These are phyloP conservation scores for Cerastis leucographa DNA, from an alignment of 2,888 invertebrate species.

Conservation along the genomic window DNA sequence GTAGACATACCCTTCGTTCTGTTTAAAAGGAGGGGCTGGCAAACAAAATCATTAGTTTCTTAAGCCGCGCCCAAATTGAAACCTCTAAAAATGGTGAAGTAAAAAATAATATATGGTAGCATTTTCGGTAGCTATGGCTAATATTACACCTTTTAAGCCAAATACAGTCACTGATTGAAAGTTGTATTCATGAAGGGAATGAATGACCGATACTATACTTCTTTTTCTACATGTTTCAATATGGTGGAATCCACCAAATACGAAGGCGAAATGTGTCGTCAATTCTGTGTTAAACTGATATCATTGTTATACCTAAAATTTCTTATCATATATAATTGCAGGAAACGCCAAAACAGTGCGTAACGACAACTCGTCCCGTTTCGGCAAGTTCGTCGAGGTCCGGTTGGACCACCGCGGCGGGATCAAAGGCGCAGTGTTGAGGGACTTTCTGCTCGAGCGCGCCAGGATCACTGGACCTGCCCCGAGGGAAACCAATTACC, in stretches of 20 bases:
- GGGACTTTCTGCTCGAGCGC: constrained; percentile 97
- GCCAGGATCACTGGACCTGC: constrained; percentile 97
- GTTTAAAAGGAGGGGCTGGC: constrained; percentile 45
- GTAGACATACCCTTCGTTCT: constrained; percentile 48
- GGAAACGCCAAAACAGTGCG: constrained; percentile 98
- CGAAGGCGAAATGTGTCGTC: background rate
- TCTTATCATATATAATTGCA: constrained; percentile 75
- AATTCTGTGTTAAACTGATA: background rate
- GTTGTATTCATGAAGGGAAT: background rate
- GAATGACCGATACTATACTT: background rate
- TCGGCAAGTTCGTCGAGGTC: constrained; percentile 99
- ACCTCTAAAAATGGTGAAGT: background rate
- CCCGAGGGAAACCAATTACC: constrained; percentile 96
- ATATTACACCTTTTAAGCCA: background rate
- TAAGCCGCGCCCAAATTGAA: constrained; percentile 23
- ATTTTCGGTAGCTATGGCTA: background rate
- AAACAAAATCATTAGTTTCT: constrained; percentile 41
- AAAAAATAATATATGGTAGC: background rate
- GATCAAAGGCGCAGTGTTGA: constrained; percentile 97
- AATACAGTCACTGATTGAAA: background rate
- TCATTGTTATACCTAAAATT: background rate
- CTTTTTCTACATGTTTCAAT: background rate
- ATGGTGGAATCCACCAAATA: background rate
- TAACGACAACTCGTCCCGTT: constrained; percentile 97
- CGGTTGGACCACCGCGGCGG: constrained; percentile 97